A percentile compares a stretch with the other conserved stretches of the same genome.
phyloP scores from a whole-genome alignment of 2,888 invertebrate species.

The Tubulanus polymorphus region DNA sequence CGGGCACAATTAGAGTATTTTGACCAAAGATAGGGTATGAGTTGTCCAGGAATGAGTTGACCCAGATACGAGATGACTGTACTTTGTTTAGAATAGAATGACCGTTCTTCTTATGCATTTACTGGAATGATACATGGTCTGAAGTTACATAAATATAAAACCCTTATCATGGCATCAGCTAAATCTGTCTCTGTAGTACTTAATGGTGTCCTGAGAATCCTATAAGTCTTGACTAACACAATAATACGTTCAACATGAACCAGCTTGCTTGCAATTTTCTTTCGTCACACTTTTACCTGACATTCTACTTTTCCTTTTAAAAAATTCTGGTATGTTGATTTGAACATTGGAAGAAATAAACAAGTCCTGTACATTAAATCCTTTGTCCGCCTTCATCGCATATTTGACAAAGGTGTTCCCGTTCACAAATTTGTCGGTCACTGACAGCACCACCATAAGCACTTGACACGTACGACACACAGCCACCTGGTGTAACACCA shows the following conservation, averaged over 20 bases:
- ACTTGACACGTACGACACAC: conserved; percentile 6
- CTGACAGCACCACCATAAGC: conserved; percentile 20
- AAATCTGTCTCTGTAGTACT: not conserved
- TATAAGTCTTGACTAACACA: conserved; percentile 16
- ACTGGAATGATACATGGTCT: not conserved
- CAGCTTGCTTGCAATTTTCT: conserved; percentile 20
- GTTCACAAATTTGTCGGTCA: conserved; percentile 22
- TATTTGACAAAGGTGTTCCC: conserved; percentile 9
- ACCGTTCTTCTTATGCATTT: not conserved
- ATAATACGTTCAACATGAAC: conserved; percentile 25
- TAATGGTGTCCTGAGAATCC: conserved; percentile 8
- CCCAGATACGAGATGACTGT: no score
- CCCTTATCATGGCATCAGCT: not conserved
- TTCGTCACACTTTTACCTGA: conserved; percentile 6
- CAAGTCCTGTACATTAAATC: conserved; percentile 20
- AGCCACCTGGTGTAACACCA: conserved; percentile 12
- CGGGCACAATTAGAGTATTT: no score
- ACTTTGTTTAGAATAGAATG: no score
- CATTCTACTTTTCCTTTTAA: conserved; percentile 22
- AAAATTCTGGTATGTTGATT: conserved; percentile 23
- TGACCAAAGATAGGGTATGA: no score
- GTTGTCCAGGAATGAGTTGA: no score
- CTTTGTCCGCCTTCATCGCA: conserved; percentile 22
- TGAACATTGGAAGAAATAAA: conserved; percentile 20
- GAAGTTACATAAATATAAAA: not conserved